Percentiles rank a stretch among this genome's conserved stretches.
These are phyloP conservation scores for Enhydra lutris DNA, from an alignment of 2,113 vertebrate genomes.

Conservation along the genomic window DNA sequence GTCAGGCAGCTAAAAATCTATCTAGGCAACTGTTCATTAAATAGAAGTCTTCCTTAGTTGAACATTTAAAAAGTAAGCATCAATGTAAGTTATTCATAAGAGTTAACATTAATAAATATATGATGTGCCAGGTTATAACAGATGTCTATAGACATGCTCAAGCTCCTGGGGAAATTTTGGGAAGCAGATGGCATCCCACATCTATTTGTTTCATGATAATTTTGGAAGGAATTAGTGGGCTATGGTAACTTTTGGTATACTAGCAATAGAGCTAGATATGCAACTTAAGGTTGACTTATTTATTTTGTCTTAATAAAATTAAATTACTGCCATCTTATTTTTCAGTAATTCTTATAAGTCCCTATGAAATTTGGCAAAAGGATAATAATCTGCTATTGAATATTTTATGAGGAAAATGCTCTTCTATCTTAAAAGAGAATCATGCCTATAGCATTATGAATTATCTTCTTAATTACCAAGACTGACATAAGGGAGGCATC, in stretches of 20 bases:
- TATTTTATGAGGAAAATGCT: background rate
- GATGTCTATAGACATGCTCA: background rate
- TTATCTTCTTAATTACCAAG: conserved; percentile 2
- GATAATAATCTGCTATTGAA: background rate
- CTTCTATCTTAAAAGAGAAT: conserved; percentile 11
- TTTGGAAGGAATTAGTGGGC: background rate
- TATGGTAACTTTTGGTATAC: background rate
- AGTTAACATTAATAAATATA: background rate
- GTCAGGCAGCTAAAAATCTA: background rate
- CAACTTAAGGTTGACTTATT: background rate
- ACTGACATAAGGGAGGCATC: background rate
- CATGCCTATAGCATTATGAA: background rate
- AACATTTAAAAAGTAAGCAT: background rate
- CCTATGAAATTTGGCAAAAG: background rate
- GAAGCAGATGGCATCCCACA: background rate
- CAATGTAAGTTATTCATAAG: background rate
- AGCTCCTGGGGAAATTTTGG: background rate
- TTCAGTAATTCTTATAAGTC: background rate
- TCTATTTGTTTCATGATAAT: background rate
- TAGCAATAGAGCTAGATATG: background rate
- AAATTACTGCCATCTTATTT: background rate
- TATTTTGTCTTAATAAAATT: background rate
- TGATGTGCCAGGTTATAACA: background rate
- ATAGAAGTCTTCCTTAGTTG: background rate
- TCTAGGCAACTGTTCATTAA: background rate